Base-by-base conservation (phyloP, 2,888 invertebrate species). In the Thereva nobilitata region DNA sequence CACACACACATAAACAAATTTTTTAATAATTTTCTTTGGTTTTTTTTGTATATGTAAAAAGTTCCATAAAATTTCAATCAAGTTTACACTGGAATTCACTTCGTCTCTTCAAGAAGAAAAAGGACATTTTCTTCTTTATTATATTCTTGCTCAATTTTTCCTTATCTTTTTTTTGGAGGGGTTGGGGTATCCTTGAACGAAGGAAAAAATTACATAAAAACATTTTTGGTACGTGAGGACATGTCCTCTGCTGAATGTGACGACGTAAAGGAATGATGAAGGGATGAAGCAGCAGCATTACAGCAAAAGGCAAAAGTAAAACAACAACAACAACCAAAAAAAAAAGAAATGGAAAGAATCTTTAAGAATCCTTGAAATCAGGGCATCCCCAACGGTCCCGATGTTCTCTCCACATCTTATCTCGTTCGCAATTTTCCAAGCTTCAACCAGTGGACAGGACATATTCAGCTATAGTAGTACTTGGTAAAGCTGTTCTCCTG, bases 331-430 rank as follows among this genome's bases (percentile, higher is more conserved):
- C 23, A 23, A 23, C 1, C 23, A 1, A 1, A 23, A 23, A 23
- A 23, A 23, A 23, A 23, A 23, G 2, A 23, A 23, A 23, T 23
- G 34, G 40, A 67, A 68, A 70, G 70, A 72, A 71, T 71, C 71
- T 52, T 40, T 49, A 67, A 72, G 72, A 61, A 61, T 61, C 61
- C 50, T 61, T 71, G 74, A 78, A 79, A 80, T 80, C 80, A 78
- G 75, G 77, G 76, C 75, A 77, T 80, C 61, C 79, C 78, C 78
- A 76, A 76, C 75, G 79, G 78, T 79, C 78, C 23, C 76, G 76
- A 77, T 78, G 78, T 77, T 77, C 23, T 23, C 23, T 23, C 77
- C 75, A 76, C 78, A 78, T 61, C 61, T 38, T 59, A 49, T 34
- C 50, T 61, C 40, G 61, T 35, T 23, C 45, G 50, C 49, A 50